Evolutionary conservation across 2,888 invertebrate species (phyloP).

Genomic region (Aplocera efformata): DNA sequence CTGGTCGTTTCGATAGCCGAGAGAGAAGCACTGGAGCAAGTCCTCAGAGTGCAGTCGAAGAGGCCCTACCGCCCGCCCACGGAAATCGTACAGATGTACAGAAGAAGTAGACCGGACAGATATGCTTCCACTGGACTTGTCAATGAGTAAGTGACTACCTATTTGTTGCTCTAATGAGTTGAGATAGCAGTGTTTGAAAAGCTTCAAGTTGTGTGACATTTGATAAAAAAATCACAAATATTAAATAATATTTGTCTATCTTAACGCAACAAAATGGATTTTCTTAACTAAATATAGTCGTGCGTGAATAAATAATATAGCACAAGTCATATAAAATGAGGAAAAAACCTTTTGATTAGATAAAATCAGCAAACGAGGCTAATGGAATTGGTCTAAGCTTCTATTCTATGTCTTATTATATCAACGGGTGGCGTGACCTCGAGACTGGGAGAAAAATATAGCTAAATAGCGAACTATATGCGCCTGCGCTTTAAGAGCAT

Average conservation of each 20-base stretch:
- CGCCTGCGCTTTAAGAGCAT: no score
- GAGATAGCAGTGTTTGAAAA: no score
- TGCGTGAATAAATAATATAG: no score
- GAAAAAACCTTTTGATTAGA: neutral
- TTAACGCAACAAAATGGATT: no score
- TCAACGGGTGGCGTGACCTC: constrained; percentile 38
- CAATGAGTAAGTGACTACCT: constrained; percentile 85
- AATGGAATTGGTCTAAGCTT: constrained; percentile 4
- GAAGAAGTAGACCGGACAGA: constrained; percentile 86
- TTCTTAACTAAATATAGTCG: no score
- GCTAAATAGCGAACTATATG: constrained; percentile 4
- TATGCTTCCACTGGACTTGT: constrained; percentile 91
- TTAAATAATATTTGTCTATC: no score
- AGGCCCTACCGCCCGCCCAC: constrained; percentile 91
- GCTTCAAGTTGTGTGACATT: no score
- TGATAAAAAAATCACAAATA: no score
- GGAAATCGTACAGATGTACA: constrained; percentile 88
- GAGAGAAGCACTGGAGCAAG: constrained; percentile 85
- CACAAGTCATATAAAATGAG: no score
- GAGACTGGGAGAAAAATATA: constrained; percentile 28
- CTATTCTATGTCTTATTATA: constrained; percentile 43
- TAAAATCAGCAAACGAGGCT: neutral
- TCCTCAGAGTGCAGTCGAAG: constrained; percentile 86
- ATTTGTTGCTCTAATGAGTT: neutral
- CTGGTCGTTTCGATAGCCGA: constrained; percentile 88